Base-by-base conservation (phyloP, 2,888 invertebrate species). In the Dasysyrphus tricinctus region DNA sequence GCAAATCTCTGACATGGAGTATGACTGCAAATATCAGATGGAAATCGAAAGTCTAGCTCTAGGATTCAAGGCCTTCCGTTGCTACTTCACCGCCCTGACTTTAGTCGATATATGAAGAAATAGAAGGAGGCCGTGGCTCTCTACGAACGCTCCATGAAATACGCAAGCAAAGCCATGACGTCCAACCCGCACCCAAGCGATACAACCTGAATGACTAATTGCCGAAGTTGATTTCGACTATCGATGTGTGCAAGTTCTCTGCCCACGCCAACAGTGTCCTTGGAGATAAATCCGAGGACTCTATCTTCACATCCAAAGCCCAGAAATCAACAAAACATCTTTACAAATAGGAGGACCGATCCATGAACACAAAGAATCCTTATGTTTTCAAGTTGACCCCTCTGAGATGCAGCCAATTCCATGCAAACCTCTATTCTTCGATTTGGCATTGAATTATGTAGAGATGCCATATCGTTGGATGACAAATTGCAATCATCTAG, bases 381-480 rank as follows among this genome's bases (percentile, higher is more conserved):
- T 97, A 97, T 90, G 94, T 99, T 82, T 96, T 95, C 89, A 95
- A 96, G 90, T 93, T 98, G 90, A 98, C 99, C 1, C 98, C n/a
- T n/a, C 98, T 0, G 95, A 97, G n/a, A 97, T 97, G 96, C 95
- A 96, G 89, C 95, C 97, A 0, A 95, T 97, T 89, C 97, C 99
- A 19, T 98, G 98, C 92, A 99, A 99, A 91, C 99, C 99, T 0
- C 91, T 99, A 79, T 99, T 99, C 94, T 99, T 99, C 91, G 99
- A 99, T 93, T 94, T 99, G 91, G 99, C 99, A 4, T 95, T 98
- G 89, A 99, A 99, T 93, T 97, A 98, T 92, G 94, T 99, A 4
- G 96, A 96, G 91, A 95, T 97, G 88, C 97, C 97, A 0, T n/a
- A n/a, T 95, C 95, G 89, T 91, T 97, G 88, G 95, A 95, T 47